These are phyloP conservation scores for Clarias gariepinus DNA, from an alignment of 2,113 vertebrate species.

Conservation along the genomic window DNA sequence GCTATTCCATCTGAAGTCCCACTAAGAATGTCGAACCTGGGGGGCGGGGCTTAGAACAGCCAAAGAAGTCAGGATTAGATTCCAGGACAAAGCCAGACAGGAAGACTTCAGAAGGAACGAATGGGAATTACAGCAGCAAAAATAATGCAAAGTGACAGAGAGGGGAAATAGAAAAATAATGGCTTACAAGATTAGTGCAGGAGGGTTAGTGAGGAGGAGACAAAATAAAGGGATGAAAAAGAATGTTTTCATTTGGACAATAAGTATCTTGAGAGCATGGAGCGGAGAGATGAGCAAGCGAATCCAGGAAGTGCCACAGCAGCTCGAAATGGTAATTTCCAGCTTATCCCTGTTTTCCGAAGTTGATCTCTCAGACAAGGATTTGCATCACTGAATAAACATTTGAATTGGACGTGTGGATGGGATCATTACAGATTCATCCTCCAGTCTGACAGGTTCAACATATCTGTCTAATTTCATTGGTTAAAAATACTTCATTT, in stretches of 20 bases:
- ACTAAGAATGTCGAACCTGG: conserved; percentile 76
- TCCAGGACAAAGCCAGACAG: conserved; percentile 84
- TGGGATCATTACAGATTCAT: conserved; percentile 71
- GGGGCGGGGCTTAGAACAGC: conserved; percentile 76
- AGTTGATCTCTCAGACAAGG: conserved; percentile 57
- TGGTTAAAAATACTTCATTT: conserved; percentile 14
- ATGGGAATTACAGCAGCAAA: conserved; percentile 93
- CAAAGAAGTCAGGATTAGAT: conserved; percentile 87
- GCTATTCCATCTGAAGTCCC: conserved; percentile 82
- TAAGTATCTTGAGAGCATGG: conserved; percentile 70
- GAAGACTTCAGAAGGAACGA: conserved; percentile 91
- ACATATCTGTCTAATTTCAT: conserved; percentile 60
- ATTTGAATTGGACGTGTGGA: conserved; percentile 65
- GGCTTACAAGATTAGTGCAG: conserved; percentile 80
- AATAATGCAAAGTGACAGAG: conserved; percentile 92
- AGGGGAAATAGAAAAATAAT: conserved; percentile 94
- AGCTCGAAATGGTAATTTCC: conserved; percentile 73
- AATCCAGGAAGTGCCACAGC: conserved; percentile 68
- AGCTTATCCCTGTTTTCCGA: conserved; percentile 62
- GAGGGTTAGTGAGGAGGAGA: conserved; percentile 72
- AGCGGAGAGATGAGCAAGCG: conserved; percentile 59
- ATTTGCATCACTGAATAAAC: conserved; percentile 72
- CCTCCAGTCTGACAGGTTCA: conserved; percentile 62
- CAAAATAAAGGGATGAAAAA: conserved; percentile 70
- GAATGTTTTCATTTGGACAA: conserved; percentile 85